Evolutionary conservation across 2,888 invertebrate genomes (phyloP).

Genomic region (Cataglyphis altisquamis): DNA sequence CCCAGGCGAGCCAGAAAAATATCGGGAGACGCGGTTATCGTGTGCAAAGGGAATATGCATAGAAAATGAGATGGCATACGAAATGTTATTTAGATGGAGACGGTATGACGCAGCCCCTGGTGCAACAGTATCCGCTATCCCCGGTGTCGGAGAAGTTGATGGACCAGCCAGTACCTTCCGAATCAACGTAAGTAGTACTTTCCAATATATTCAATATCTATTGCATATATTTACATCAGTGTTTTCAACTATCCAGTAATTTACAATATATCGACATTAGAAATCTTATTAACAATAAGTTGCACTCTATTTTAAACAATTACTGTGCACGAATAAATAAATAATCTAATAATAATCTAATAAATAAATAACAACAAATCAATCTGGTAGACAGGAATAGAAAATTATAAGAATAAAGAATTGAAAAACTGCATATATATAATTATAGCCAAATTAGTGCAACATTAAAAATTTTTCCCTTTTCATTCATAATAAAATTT

Average conservation of each 20-base stretch:
- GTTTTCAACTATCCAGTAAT: slow-evolving; percentile 10
- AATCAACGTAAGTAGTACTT: slow-evolving; percentile 91
- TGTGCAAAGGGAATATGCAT: slow-evolving; percentile 16
- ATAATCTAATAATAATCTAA: background rate
- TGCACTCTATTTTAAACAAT: background rate
- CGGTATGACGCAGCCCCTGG: slow-evolving; percentile 83
- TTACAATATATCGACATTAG: slow-evolving; percentile 57
- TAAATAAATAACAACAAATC: background rate
- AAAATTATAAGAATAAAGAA: background rate
- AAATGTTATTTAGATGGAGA: slow-evolving; percentile 76
- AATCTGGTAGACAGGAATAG: background rate
- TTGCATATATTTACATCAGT: background rate
- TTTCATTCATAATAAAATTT: background rate
- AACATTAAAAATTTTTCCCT: background rate
- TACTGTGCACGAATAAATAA: background rate
- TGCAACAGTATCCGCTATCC: slow-evolving; percentile 90
- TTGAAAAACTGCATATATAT: background rate
- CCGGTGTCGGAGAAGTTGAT: slow-evolving; percentile 91
- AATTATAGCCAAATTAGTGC: background rate
- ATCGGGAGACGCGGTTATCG: background rate
- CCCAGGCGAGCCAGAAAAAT: slow-evolving; percentile 7
- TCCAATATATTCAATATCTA: background rate
- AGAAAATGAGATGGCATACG: slow-evolving; percentile 22
- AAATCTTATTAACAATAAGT: background rate
- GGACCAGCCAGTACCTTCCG: slow-evolving; percentile 91